Conservation (phyloP, 2,113 vertebrate genomes). For the Syngnathus floridae region DNA sequence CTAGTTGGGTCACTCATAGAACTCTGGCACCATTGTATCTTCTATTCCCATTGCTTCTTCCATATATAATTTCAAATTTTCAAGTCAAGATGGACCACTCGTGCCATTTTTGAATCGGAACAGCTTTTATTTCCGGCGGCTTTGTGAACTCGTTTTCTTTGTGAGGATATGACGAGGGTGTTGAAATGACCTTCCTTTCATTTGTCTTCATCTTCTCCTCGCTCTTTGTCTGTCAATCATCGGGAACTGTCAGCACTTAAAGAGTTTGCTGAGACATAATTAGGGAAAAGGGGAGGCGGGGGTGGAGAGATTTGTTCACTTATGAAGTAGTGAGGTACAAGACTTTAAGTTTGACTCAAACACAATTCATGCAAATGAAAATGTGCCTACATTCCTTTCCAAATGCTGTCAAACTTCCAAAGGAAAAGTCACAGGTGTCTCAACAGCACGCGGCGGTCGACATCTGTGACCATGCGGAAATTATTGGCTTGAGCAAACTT, state of each 20-base stretch:
- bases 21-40: not conserved
- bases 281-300: constrained; percentile 32
- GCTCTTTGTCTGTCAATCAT: constrained; percentile 53
- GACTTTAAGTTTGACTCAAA: constrained; percentile 20
- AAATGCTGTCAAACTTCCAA: too few relatives aligned
- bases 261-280: constrained; percentile 46
- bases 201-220: constrained; percentile 23
- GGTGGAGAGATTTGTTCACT: constrained; percentile 19
- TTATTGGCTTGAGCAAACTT: not conserved
- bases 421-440: not conserved
- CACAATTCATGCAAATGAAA: not conserved
- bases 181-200: constrained; percentile 51
- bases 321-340: constrained; percentile 11
- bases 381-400: not conserved
- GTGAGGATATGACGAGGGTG: constrained; percentile 21
- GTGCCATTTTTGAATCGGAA: not conserved
- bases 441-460: not conserved
- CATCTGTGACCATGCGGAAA: not conserved
- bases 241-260: constrained; percentile 30
- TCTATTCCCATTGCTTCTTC: not conserved
- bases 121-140: not conserved
- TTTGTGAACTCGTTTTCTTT: constrained; percentile 15
- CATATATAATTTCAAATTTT: not conserved
- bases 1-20: too few relatives aligned
- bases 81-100: not conserved